phyloP scores from a whole-genome alignment of 2,888 invertebrate genomes.

The Diachrysia chrysitis region DNA sequence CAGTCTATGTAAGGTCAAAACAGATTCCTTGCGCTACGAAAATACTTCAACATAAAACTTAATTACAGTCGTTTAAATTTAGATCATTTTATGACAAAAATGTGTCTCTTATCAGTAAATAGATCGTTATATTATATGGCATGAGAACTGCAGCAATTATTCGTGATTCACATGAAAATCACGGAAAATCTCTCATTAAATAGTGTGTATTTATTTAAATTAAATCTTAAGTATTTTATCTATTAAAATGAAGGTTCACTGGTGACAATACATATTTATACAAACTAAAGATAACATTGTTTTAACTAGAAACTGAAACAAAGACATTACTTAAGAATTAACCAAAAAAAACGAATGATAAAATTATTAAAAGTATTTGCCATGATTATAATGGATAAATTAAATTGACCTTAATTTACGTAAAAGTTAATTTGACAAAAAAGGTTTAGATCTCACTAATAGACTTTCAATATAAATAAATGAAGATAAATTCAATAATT shows the following conservation, averaged over 20 bases:
- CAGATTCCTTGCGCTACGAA: conserved; percentile 10
- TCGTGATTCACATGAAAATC: not conserved
- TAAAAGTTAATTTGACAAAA: not conserved
- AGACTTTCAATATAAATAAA: conserved; percentile 21
- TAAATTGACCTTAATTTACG: not conserved
- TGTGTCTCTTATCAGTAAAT: not conserved
- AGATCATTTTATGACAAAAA: not conserved
- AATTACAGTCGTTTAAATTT: conserved; percentile 17
- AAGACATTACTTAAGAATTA: not conserved
- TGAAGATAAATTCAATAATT: conserved; percentile 12
- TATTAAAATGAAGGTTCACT: conserved; percentile 58
- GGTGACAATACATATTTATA: conserved; percentile 37
- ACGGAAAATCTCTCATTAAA: conserved; percentile 10
- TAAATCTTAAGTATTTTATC: conserved; percentile 47
- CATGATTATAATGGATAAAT: not conserved
- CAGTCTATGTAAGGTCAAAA: conserved; percentile 36
- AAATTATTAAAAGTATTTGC: not conserved
- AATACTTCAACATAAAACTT: conserved; percentile 10
- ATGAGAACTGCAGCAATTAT: conserved; percentile 2
- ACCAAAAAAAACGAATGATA: not conserved
- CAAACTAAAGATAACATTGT: too few species aligned
- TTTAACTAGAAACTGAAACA: not conserved
- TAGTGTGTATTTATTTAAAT: conserved; percentile 42
- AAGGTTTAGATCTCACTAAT: conserved; percentile 14
- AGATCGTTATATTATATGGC: conserved; percentile 1